Percentiles rank a stretch among this genome's conserved stretches.
phyloP scores from a whole-genome alignment of 2,113 vertebrate genomes.

The Xenopus tropicalis region UCB_Xtro_10.0 CM004445.2:97601001-97601500 shows the following conservation, averaged over 20 bases:
- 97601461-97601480: too few relatives aligned
- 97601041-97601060: constrained; percentile 16
- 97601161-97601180: constrained; percentile 25
- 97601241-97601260: not conserved
- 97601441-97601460: not conserved
- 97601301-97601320: not conserved
- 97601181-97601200: constrained; percentile 7
- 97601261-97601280: constrained; percentile 1
- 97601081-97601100: not conserved
- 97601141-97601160: constrained; percentile 18
- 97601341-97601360: not conserved
- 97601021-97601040: not conserved
- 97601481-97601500: not conserved
- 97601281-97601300: not conserved
- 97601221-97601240: constrained; percentile 7
- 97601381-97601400: not conserved
- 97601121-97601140: constrained; percentile 4
- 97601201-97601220: not conserved
- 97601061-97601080: not conserved
- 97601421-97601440: constrained; percentile 1
- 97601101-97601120: not conserved
- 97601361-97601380: not conserved
- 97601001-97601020: not conserved
- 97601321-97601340: not conserved
- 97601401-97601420: not conserved